Conservation (phyloP, 2,888 invertebrate genomes). For the Cheilosia urbana region DNA sequence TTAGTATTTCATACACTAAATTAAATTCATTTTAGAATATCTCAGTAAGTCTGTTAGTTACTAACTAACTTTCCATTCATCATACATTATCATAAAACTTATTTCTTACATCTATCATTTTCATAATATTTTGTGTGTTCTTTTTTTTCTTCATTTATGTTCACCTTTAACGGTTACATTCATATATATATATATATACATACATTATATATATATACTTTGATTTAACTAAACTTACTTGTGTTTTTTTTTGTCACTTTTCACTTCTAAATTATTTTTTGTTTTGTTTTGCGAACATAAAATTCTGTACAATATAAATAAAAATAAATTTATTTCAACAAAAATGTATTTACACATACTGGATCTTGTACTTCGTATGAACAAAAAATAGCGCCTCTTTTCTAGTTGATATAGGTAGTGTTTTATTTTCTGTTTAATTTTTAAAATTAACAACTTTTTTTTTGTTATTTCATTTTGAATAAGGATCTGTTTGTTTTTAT, state of each 20-base stretch:
- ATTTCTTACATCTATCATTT: constrained; percentile 63
- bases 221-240: constrained; percentile 51
- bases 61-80: constrained; percentile 74
- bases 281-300: constrained; percentile 21
- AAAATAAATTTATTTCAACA: constrained; percentile 10
- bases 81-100: constrained; percentile 69
- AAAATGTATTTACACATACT: constrained; percentile 63
- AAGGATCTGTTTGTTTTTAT: constrained; percentile 37
- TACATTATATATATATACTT: constrained; percentile 25
- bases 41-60: constrained; percentile 76
- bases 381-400: constrained; percentile 38
- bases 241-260: constrained; percentile 7
- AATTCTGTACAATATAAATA: constrained; percentile 61
- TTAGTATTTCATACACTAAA: constrained; percentile 76
- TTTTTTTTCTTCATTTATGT: constrained; percentile 56
- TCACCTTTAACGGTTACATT: constrained; percentile 73
- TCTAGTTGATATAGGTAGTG: constrained; percentile 67
- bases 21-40: constrained; percentile 78
- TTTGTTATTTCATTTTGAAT: constrained; percentile 57
- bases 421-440: constrained; percentile 41
- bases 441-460: constrained; percentile 58
- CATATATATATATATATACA: constrained; percentile 36
- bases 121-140: constrained; percentile 35
- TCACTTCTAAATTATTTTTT: constrained; percentile 63
- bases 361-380: constrained; percentile 48